phyloP scores from a whole-genome alignment of 2,888 invertebrate species.

The Acanthacorydalis orientalis region DNA sequence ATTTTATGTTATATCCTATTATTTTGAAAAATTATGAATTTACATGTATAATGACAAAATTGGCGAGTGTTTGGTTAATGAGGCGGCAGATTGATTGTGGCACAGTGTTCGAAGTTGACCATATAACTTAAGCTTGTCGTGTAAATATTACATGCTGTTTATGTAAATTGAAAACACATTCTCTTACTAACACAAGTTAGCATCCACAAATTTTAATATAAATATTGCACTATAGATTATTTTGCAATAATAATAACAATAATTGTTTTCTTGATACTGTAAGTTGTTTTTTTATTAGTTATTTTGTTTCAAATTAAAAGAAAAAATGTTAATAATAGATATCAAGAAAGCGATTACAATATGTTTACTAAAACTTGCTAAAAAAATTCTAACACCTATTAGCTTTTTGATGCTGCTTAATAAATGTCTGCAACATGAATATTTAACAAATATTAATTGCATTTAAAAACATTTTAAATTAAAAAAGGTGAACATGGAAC shows the following conservation, averaged over 20 bases:
- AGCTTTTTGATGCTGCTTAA: conserved; percentile 9
- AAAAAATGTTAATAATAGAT: background rate
- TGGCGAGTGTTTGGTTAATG: conserved; percentile 7
- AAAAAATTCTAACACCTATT: background rate
- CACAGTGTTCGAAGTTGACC: conserved; percentile 29
- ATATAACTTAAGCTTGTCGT: too few relatives aligned
- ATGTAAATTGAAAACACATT: background rate
- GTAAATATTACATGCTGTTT: too few relatives aligned
- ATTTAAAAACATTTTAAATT: too few relatives aligned
- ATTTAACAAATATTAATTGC: conserved; percentile 17
- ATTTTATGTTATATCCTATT: too few relatives aligned
- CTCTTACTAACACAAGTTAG: background rate
- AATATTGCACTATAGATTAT: too few relatives aligned
- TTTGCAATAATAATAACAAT: too few relatives aligned
- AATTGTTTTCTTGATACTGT: too few relatives aligned
- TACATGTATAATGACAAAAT: background rate
- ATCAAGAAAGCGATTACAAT: background rate
- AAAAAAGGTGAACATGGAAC: conserved; percentile 8
- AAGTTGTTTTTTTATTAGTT: too few relatives aligned
- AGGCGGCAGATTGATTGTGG: conserved; percentile 40
- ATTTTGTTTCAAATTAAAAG: background rate
- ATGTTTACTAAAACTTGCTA: background rate
- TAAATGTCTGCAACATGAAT: conserved; percentile 10
- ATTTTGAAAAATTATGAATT: too few relatives aligned
- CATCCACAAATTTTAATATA: too few relatives aligned